phyloP scores from a whole-genome alignment of 1,140 invertebrate genomes.

The Steinernema khuongi region DNA sequence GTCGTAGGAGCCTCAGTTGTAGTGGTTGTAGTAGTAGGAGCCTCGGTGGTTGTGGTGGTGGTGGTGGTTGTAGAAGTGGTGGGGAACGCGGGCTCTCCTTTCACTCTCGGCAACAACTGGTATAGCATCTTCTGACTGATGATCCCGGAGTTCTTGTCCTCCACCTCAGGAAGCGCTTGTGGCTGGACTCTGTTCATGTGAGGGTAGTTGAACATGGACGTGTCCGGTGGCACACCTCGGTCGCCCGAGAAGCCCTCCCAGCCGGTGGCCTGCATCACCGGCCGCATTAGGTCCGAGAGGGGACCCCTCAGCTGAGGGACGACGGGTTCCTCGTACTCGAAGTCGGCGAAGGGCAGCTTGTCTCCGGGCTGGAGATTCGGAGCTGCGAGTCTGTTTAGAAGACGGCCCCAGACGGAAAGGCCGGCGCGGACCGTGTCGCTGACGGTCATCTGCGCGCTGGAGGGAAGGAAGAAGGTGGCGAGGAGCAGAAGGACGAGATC shows the following conservation, averaged over 20 bases:
- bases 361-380: constrained; percentile 1
- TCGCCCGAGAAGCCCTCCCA: neutral
- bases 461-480: neutral
- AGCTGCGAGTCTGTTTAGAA: neutral
- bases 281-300: neutral
- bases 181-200: neutral
- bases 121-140: neutral
- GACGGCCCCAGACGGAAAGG: neutral
- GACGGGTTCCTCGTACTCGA: neutral
- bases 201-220: neutral
- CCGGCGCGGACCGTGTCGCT: constrained; percentile 8
- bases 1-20: neutral
- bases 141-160: neutral
- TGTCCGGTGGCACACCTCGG: neutral
- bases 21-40: neutral
- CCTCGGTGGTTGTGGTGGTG: neutral
- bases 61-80: neutral
- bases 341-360: neutral
- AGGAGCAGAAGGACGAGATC: neutral
- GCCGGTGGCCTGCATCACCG: neutral
- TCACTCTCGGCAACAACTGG: neutral
- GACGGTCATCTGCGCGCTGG: neutral
- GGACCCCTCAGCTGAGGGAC: neutral
- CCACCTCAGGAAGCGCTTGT: neutral
- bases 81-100: neutral